Evolutionary conservation across 2,888 invertebrate species (phyloP), one percentile per base, ranked within the genome.

Genomic region (Drosophila quinaria): DNA sequence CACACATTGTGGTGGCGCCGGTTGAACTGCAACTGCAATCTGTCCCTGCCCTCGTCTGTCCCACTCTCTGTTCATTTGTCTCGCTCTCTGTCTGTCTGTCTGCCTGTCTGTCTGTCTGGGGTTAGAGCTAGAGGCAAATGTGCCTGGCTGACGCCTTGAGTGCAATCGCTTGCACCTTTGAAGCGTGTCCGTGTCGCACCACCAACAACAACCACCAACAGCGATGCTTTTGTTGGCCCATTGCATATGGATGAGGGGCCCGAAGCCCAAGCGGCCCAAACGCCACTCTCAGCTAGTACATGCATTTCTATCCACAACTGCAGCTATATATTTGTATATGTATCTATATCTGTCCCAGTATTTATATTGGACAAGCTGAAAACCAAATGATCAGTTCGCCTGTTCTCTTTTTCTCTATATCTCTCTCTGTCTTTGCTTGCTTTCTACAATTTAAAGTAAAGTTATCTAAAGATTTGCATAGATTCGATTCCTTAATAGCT

Each of bases 111-210:
- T 65, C 50, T 73, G 56, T 61, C 55, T 46, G 58, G 49, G 52
- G 37, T 67, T 47, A 39, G 55, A 62, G 44, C 33, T 47, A 46
- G 64, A 25, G 68, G 64, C 69, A 73, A 65, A 56, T 87, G 76
- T 78, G 79, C 72, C 83, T 76, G 74, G 66, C 64, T 84, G 85
- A 79, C 81, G 81, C 74, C 87, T 87, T 87, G 81, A 85, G 89
- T 85, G 89, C 85, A 89, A 76, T 88, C 87, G 84, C 80, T 81
- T 87, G 89, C 85, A 89, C 85, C 85, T 85, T 85, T 87, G 87
- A 87, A 84, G 85, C 85, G 82, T 87, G 80, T 80, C 85, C 77
- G 80, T 84, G 69, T 74, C 60, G 79, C 79, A 84, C 81, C 85
- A 22, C 84, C 29, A 29, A 29, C 29, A 6, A 29, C 29, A 6